phyloP scores from a whole-genome alignment of 2,113 vertebrate species.

The Paradoxurus hermaphroditus region DNA sequence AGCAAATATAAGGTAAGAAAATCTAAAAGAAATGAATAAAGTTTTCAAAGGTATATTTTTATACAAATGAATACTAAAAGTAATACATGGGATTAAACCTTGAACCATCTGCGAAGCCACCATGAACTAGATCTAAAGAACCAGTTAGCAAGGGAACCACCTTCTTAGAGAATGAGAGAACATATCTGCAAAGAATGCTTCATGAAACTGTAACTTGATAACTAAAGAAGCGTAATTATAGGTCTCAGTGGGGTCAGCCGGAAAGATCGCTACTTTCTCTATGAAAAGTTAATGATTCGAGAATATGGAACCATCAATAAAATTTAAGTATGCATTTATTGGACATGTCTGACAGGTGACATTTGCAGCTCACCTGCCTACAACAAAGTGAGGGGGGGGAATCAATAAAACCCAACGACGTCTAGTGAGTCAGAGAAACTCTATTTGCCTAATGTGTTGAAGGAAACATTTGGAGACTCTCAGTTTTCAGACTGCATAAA shows the following conservation, averaged over 20 bases:
- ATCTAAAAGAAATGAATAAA: background rate
- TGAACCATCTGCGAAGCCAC: background rate
- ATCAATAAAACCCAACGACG: background rate
- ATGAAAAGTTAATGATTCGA: background rate
- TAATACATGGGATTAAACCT: background rate
- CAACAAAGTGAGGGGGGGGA: background rate
- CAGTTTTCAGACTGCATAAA: background rate
- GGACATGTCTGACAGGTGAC: background rate
- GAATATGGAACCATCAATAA: background rate
- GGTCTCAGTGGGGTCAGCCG: background rate
- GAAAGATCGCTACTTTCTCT: background rate
- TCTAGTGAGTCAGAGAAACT: background rate
- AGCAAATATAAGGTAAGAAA: background rate
- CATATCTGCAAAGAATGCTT: background rate
- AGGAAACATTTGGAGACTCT: background rate
- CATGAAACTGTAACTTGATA: background rate
- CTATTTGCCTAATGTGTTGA: background rate
- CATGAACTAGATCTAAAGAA: background rate
- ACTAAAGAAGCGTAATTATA: background rate
- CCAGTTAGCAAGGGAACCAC: background rate
- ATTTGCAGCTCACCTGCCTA: background rate
- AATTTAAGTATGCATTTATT: background rate
- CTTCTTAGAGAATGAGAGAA: slow-evolving; percentile 4
- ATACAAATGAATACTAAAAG: background rate
- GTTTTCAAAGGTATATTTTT: background rate